Conservation (phyloP, 2,888 invertebrate species). For the Gymnoscelis rufifasciata region DNA sequence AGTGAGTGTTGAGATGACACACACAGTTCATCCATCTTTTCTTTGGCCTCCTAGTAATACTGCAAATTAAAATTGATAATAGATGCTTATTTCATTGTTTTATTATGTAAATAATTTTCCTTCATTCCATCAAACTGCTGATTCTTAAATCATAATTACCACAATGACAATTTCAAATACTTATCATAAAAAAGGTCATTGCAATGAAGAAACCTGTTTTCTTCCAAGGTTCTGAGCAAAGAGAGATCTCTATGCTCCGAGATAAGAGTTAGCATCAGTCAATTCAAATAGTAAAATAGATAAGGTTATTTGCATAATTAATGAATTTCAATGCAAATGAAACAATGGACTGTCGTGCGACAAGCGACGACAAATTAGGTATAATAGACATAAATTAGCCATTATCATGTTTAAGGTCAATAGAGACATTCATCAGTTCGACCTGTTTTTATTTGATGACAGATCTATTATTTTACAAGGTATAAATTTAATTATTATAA, state of each 20-base stretch:
- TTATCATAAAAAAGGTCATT: constrained; percentile 17
- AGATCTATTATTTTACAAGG: no score
- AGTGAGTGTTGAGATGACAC: no score
- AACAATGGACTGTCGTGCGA: constrained; percentile 58
- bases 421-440: no score
- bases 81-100: not conserved
- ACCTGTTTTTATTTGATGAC: no score
- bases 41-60: no score
- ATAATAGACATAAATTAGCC: constrained; percentile 4
- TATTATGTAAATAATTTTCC: constrained; percentile 12
- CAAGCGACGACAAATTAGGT: constrained; percentile 41
- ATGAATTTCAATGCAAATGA: constrained; percentile 60
- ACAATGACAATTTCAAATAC: constrained; percentile 1
- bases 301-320: constrained; percentile 45
- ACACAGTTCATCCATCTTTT: no score
- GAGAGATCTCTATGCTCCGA: accelerated
- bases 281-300: constrained; percentile 7
- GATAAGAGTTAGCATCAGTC: constrained; percentile 10
- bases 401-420: constrained; percentile 7
- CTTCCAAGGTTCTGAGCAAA: not conserved
- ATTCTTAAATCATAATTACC: no score
- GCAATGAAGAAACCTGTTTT: constrained; percentile 14
- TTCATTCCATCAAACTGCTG: no score
- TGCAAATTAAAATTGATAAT: no score
- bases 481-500: no score